Base-by-base conservation (phyloP, 2,113 vertebrate species). In the Bubo scandiacus region DNA sequence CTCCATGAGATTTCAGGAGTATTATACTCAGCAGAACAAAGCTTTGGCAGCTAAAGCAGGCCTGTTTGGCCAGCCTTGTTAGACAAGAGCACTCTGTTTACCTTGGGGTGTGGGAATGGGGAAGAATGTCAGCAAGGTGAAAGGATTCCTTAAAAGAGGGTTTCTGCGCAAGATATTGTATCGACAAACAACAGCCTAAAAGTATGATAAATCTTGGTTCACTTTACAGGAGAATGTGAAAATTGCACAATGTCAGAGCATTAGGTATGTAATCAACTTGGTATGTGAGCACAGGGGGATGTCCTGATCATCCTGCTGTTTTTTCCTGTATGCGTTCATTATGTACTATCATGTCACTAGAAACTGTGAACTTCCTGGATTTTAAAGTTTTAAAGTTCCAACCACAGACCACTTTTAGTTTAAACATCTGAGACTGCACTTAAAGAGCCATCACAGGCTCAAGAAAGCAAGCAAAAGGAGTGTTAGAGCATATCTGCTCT, bases 1-100 rank as follows among this genome's bases (percentile, higher is more conserved):
- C 98, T 99, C 99, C 54, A 99, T 99, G 99, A 98, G 99, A 19
- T 99, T 99, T 96, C 99, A 99, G 96, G 99, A 99, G 91, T 99
- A 99, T 84, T 99, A 99, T 90, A 99, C 99, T 96, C 99, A 99
- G 98, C 99, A 99, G 98, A 99, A 99, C 4, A 99, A 99, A 97
- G 99, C 99, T 36, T 96, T 99, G 92, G 99, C 99, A 20, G 99
- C 99, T 36, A 99, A 99, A 98, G 99, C 99, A 23, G 99, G 99
- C 63, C 98, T 99, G 70, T 97, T 99, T 58, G 98, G 97, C 21
- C 99, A 99, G 10, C 99, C 99, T 17, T 98, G 98, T 86, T 99
- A 98, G 94, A 80, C 12, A 73, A 59, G 61, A 63, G 66, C 49
- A 1, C 71, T 34, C n/a, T 67, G 38, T 58, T 81, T 81, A 63